phyloP scores from a whole-genome alignment of 2,888 invertebrate genomes.

The Elmis aenea region DNA sequence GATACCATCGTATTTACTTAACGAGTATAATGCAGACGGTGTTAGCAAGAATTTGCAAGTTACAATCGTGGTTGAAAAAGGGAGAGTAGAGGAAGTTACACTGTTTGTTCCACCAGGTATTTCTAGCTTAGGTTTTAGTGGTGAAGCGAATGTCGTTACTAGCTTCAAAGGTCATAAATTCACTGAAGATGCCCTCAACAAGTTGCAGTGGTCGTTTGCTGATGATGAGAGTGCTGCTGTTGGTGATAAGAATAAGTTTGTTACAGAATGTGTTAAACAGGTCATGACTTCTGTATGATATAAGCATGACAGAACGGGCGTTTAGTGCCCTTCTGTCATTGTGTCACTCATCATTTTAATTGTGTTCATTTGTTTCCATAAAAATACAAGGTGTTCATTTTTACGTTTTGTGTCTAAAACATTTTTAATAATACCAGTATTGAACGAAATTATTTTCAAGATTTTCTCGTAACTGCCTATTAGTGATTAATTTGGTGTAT shows the following conservation, averaged over 20 bases:
- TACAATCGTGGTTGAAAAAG: constrained; percentile 60
- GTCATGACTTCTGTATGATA: constrained; percentile 53
- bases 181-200: constrained; percentile 57
- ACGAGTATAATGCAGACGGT: constrained; percentile 40
- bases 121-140: constrained; percentile 55
- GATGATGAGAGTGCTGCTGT: constrained; percentile 31
- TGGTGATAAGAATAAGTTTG: constrained; percentile 57
- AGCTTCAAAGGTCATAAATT: constrained; percentile 63
- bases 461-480: no score
- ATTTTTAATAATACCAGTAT: background rate
- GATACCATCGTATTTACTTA: constrained; percentile 53
- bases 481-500: no score
- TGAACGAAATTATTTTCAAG: background rate
- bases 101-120: constrained; percentile 60
- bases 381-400: background rate
- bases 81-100: constrained; percentile 61
- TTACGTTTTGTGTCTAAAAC: no score
- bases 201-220: constrained; percentile 48
- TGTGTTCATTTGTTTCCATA: background rate
- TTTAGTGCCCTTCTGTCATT: constrained; percentile 10
- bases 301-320: constrained; percentile 17
- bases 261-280: constrained; percentile 59
- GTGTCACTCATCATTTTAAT: constrained; percentile 6
- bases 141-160: constrained; percentile 59
- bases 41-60: constrained; percentile 54